phyloP scores from a whole-genome alignment of 35 echinoderm and acorn worm species.

The Amphiura filiformis region DNA sequence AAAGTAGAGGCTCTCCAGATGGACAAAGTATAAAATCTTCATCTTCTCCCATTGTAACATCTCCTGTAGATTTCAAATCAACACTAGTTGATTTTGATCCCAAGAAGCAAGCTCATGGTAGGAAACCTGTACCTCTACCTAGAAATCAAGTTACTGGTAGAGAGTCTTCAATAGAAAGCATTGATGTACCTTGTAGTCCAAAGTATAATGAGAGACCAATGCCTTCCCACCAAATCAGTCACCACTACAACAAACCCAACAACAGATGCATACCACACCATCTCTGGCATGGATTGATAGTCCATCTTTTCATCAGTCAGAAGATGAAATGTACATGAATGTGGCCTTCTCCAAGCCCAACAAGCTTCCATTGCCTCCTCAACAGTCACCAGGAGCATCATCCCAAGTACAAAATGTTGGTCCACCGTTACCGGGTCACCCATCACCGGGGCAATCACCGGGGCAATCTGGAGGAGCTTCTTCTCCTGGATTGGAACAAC shows the following conservation, averaged over 20 bases:
- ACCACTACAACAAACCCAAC: not conserved
- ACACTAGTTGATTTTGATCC: not conserved
- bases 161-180: slow-evolving; percentile 45
- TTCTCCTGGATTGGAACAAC: not conserved
- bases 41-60: not conserved
- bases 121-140: slow-evolving; percentile 51
- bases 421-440: no score
- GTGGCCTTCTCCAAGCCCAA: slow-evolving; percentile 51
- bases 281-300: not conserved
- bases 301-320: not conserved
- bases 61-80: not conserved
- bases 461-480: not conserved
- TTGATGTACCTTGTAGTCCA: slow-evolving; percentile 18
- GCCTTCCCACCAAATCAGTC: slow-evolving; percentile 41
- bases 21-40: slow-evolving; percentile 7
- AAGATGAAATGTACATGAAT: slow-evolving; percentile 68
- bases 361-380: not conserved
- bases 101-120: not conserved
- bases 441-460: not conserved
- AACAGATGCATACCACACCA: not conserved
- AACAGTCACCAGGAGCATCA: no score
- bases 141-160: not conserved
- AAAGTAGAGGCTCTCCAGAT: slow-evolving; percentile 40
- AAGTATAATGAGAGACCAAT: slow-evolving; percentile 30
- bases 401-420: no score